Conservation (phyloP, 2,888 invertebrate genomes). For the Patella pellucida region DNA sequence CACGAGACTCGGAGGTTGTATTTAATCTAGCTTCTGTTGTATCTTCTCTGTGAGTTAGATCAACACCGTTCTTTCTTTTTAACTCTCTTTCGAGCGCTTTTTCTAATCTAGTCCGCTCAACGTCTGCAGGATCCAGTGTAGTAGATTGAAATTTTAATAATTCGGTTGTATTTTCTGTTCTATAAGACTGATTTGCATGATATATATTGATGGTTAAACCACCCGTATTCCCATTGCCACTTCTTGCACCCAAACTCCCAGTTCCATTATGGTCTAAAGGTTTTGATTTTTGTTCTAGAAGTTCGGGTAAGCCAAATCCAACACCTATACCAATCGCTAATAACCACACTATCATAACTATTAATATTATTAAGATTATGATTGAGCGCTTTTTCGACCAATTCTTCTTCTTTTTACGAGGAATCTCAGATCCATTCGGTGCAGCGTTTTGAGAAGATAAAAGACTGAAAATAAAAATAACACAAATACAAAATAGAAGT, state of each 20-base stretch:
- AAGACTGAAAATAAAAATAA: no score
- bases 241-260: no score
- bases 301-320: not conserved
- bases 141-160: not conserved
- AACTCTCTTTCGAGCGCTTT: no score
- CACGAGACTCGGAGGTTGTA: not conserved
- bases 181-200: not conserved
- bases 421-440: no score
- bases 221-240: no score
- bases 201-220: not conserved
- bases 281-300: not conserved
- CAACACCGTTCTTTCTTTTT: not conserved
- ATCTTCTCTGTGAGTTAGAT: not conserved
- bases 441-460: no score
- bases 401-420: not conserved
- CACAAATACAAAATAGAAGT: no score
- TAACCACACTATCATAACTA: not conserved
- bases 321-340: conserved; percentile 2
- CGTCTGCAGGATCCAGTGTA: not conserved
- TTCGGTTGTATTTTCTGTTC: not conserved
- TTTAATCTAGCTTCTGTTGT: not conserved
- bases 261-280: not conserved
- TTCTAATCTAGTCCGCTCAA: no score
- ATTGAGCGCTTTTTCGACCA: conserved; percentile 10
- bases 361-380: not conserved